A percentile compares a stretch with the other conserved stretches of the same genome.
phyloP scores from a whole-genome alignment of 2,113 vertebrate genomes.

The Scopus umbretta region DNA sequence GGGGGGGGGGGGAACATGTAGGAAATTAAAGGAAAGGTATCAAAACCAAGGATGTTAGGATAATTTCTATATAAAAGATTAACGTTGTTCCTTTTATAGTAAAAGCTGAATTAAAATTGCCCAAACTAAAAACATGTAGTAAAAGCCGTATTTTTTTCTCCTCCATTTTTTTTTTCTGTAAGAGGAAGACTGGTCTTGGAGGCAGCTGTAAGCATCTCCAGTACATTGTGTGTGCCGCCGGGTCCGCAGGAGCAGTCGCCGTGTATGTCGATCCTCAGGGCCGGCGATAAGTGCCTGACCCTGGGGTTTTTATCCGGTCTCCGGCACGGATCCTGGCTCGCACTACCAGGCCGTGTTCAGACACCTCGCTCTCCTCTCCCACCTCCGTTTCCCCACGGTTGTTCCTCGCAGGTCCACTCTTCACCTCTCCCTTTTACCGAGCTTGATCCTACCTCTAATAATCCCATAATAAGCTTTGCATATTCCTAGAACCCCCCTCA shows the following conservation, averaged over 20 bases:
- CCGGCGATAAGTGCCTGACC: neutral
- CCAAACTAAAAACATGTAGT: neutral
- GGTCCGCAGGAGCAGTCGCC: neutral
- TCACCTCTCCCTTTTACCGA: neutral
- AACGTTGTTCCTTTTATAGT: rapidly evolving
- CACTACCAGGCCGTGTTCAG: no score
- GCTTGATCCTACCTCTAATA: neutral
- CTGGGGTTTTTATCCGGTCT: rapidly evolving
- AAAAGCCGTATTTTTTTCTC: neutral
- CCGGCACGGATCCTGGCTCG: rapidly evolving
- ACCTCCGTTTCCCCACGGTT: neutral
- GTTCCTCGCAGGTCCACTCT: neutral
- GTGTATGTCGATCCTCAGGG: neutral
- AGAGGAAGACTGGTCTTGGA: no score
- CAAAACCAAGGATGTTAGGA: neutral
- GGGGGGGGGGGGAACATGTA: rapidly evolving
- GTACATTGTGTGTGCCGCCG: neutral
- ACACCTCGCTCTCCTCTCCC: neutral
- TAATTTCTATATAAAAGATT: neutral
- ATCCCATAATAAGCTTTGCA: neutral
- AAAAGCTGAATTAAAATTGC: neutral
- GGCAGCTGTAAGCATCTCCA: neutral
- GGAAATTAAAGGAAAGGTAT: neutral
- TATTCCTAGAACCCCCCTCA: neutral
- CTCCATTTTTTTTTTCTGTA: neutral